These are phyloP conservation scores for Tanypteryx hageni DNA, from an alignment of 2,888 invertebrate species.

Conservation along the genomic window DNA sequence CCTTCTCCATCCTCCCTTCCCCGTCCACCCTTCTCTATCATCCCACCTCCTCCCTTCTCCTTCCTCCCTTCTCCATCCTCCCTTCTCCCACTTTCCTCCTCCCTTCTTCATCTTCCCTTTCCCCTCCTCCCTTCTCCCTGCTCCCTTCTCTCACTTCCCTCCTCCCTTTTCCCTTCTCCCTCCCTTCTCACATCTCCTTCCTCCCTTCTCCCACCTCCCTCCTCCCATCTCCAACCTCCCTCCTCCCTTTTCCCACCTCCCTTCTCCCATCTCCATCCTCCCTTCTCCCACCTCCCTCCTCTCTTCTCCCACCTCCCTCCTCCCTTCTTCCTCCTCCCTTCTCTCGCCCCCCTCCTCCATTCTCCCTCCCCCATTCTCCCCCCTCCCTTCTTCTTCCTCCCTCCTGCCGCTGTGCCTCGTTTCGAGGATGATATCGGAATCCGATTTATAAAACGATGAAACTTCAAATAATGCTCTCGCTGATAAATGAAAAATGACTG, in stretches of 20 bases:
- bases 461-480: background rate
- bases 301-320: background rate
- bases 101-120: no score
- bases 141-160: no score
- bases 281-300: background rate
- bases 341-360: no score
- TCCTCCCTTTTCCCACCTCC: background rate
- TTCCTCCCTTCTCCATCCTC: background rate
- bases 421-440: constrained; percentile 18
- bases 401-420: background rate
- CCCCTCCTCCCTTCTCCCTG: no score
- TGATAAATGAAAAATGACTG: constrained; percentile 39
- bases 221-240: background rate
- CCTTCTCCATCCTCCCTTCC: background rate
- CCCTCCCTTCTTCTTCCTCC: no score
- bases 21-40: background rate
- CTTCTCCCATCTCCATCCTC: no score
- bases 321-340: no score
- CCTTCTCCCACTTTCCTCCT: background rate
- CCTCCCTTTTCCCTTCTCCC: no score
- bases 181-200: no score
- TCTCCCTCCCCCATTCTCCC: background rate
- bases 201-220: no score
- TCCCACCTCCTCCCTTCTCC: no score
- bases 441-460: background rate